A percentile compares a stretch with the other conserved stretches of the same genome.
Evolutionary conservation across 2,113 vertebrate genomes (phyloP).

Genomic region (Mormyrus iriodes): DNA sequence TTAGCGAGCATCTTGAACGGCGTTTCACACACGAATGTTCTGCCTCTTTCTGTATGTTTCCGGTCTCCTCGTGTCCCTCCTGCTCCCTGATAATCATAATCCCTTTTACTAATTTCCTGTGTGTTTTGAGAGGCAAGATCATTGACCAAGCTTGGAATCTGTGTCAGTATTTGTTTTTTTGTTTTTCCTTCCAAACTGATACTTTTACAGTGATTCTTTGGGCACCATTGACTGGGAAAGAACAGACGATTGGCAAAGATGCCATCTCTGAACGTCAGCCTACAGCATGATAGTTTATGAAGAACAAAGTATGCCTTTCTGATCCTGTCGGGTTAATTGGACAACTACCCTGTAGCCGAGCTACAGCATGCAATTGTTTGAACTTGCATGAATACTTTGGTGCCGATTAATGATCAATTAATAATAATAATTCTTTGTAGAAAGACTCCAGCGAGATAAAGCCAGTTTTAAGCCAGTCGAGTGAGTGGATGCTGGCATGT

Average conservation of each 20-base stretch:
- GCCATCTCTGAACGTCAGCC: neutral
- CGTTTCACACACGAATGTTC: neutral
- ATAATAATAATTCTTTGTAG: neutral
- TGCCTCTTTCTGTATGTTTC: neutral
- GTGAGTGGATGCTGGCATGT: neutral
- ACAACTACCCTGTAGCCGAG: neutral
- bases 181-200: neutral
- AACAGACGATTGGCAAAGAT: neutral
- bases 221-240: neutral
- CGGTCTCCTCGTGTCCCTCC: rapidly evolving
- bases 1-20: neutral
- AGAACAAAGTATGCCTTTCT: neutral
- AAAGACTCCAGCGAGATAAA: neutral
- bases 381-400: neutral
- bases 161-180: neutral
- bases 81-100: neutral
- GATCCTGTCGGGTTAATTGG: neutral
- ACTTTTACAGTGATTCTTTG: neutral
- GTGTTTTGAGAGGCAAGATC: neutral
- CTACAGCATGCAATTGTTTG: neutral
- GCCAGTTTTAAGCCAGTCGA: neutral
- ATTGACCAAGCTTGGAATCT: neutral
- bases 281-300: neutral
- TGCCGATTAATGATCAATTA: too few species aligned
- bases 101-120: neutral